phyloP scores from a whole-genome alignment of 2,888 invertebrate genomes.

The Enchytraeus crypticus region DNA sequence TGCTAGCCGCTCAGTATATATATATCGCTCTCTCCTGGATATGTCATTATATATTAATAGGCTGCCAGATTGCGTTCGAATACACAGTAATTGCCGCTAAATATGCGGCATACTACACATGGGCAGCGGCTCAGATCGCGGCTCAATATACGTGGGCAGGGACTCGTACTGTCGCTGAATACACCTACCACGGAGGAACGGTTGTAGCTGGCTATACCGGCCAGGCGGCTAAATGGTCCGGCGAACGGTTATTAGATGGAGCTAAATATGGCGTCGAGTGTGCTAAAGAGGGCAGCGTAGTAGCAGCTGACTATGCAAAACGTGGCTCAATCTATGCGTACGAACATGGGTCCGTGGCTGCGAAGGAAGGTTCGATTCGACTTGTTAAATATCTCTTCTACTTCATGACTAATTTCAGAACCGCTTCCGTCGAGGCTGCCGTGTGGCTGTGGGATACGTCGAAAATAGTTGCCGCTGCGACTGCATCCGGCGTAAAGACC shows the following conservation, averaged over 20 bases:
- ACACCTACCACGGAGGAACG: slow-evolving; percentile 1
- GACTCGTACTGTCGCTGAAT: background rate
- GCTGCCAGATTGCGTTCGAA: slow-evolving; percentile 1
- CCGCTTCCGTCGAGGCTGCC: slow-evolving; percentile 11
- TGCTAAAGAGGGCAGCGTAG: slow-evolving; percentile 7
- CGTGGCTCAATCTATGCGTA: slow-evolving; percentile 4
- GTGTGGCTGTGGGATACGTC: slow-evolving; percentile 9
- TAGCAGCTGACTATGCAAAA: slow-evolving; percentile 14
- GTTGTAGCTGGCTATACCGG: background rate
- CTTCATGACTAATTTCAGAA: slow-evolving; percentile 17
- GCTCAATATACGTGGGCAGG: background rate
- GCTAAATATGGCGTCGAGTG: slow-evolving; percentile 6
- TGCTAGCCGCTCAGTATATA: background rate
- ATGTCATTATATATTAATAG: background rate
- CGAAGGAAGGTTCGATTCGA: slow-evolving; percentile 15
- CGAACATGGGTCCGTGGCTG: slow-evolving; percentile 15
- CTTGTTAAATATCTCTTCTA: slow-evolving; percentile 4
- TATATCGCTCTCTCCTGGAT: background rate
- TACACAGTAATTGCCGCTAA: background rate
- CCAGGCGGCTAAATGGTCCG: background rate
- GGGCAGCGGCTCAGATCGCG: background rate
- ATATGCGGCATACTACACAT: slow-evolving; percentile 5
- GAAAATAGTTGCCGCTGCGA: background rate
- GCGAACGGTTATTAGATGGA: background rate
- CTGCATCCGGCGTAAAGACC: background rate